These are phyloP conservation scores for Pica pica DNA, from an alignment of 2,113 vertebrate species.

Conservation along the genomic window DNA sequence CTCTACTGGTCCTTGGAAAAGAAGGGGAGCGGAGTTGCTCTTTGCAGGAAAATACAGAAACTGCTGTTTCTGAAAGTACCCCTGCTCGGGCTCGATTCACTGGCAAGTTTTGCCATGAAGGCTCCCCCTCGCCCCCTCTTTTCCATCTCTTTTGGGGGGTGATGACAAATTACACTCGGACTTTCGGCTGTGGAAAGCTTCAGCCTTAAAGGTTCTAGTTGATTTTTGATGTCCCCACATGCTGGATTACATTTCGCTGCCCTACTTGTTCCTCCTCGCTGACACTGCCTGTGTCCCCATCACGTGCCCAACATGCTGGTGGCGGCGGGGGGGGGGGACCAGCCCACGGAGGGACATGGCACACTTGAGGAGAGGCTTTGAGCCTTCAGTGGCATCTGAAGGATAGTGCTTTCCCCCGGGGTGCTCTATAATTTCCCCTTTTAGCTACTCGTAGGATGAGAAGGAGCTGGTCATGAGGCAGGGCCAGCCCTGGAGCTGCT, in stretches of 20 bases:
- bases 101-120: not conserved
- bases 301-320: not conserved
- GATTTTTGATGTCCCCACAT: not conserved
- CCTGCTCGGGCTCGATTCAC: not conserved
- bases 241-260: accelerated
- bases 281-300: not conserved
- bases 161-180: accelerated
- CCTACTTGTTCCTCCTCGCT: not conserved
- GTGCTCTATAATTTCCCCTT: not conserved
- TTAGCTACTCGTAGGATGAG: not conserved
- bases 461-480: accelerated
- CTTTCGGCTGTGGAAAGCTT: not conserved
- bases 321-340: too few species aligned
- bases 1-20: not conserved
- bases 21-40: not conserved
- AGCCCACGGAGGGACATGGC: accelerated
- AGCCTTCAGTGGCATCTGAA: not conserved
- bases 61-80: not conserved
- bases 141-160: not conserved
- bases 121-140: not conserved
- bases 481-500: not conserved
- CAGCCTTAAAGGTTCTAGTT: not conserved
- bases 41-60: accelerated
- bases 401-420: not conserved
- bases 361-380: accelerated